Evolutionary conservation across 2,797 vertebrate species (phyloP).

Genomic region (Nyctalus aviator): DNA sequence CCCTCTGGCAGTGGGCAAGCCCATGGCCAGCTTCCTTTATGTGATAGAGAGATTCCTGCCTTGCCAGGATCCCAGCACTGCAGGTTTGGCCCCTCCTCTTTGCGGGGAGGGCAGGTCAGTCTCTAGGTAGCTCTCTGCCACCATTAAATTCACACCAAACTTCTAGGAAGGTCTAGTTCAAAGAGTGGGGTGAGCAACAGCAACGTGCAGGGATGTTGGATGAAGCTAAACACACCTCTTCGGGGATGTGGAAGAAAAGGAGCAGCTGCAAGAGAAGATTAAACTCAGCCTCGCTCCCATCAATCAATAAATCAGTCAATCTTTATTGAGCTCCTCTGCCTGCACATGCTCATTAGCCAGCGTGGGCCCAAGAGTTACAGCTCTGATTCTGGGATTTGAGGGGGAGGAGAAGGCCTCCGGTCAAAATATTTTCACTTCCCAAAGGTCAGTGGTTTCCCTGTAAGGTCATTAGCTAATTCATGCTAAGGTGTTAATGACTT

Average conservation of each 20-base stretch:
- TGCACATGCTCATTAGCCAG: constrained; percentile 76
- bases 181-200: neutral
- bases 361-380: constrained; percentile 53
- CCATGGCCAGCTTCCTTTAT: neutral
- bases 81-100: neutral
- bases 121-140: neutral
- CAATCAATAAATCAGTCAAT: constrained; percentile 77
- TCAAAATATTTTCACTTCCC: constrained; percentile 63
- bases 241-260: constrained; percentile 45
- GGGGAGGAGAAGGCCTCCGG: constrained; percentile 35
- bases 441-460: constrained; percentile 66
- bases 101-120: no score
- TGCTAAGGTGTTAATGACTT: constrained; percentile 75
- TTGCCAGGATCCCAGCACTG: neutral
- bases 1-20: neutral
- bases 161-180: neutral
- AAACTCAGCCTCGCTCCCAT: constrained; percentile 29
- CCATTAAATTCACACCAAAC: constrained; percentile 28
- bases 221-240: neutral
- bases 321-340: constrained; percentile 73
- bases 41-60: neutral
- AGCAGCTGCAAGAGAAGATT: constrained; percentile 78
- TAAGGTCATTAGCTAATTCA: constrained; percentile 70
- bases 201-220: neutral
- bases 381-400: constrained; percentile 40